Evolutionary conservation across 2,797 vertebrate genomes (phyloP).

Genomic region (Malurus splendens): DNA sequence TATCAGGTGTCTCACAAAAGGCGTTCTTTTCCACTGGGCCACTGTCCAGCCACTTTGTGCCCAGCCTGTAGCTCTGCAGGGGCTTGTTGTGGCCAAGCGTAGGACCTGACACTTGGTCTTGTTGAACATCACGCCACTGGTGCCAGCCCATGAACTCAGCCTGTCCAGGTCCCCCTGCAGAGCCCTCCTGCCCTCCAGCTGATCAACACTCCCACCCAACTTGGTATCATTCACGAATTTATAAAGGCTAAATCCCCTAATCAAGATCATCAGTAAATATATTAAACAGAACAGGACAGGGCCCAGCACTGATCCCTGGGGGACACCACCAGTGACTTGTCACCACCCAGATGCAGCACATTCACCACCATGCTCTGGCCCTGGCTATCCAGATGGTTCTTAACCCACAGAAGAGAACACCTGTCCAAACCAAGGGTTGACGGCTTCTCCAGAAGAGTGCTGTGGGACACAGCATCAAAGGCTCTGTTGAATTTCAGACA

Average conservation of each 20-base stretch:
- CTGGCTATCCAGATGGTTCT: accelerated
- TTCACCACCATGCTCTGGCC: no score
- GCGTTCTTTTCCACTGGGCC: background rate
- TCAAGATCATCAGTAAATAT: background rate
- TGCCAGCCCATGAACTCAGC: background rate
- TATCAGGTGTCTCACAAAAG: background rate
- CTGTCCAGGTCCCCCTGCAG: background rate
- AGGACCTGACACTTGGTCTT: background rate
- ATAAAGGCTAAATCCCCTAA: background rate
- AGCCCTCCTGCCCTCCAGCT: background rate
- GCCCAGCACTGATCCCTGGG: accelerated
- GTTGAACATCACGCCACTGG: background rate
- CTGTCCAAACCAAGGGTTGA: accelerated
- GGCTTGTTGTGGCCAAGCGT: background rate
- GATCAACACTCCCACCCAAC: background rate
- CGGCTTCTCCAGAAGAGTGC: background rate
- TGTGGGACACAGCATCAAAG: background rate
- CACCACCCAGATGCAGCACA: accelerated
- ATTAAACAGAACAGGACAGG: background rate
- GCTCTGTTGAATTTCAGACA: background rate
- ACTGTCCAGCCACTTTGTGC: background rate
- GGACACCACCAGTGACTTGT: accelerated
- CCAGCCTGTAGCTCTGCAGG: background rate
- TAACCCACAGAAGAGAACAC: accelerated
- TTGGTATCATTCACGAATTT: background rate